Evolutionary conservation across 37 sponge, comb jelly and placozoan genomes (phyloP).

Genomic region (Eunapius fragilis): DNA sequence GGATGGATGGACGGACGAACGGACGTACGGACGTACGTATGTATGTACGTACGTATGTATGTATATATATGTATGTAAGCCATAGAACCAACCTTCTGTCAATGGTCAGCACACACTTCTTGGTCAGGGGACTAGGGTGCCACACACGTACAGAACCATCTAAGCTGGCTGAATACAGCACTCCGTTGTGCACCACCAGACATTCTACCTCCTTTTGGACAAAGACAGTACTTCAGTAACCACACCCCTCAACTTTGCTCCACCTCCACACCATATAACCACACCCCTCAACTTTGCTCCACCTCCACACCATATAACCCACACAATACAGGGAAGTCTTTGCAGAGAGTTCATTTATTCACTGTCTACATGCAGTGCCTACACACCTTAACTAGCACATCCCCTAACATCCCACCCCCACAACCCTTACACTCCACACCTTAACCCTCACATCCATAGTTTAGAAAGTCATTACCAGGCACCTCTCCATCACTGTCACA

Average conservation of each 20-base stretch:
- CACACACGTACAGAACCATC: constrained; percentile 65
- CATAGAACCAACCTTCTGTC: constrained; percentile 29
- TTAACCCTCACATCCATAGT: no score
- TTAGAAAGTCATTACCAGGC: no score
- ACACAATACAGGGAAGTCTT: no score
- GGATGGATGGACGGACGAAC: no score
- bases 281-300: not conserved
- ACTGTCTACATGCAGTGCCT: no score
- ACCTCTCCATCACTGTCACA: no score
- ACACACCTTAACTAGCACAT: no score
- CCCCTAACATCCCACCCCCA: no score
- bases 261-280: not conserved
- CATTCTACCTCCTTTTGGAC: constrained; percentile 51
- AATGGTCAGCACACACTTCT: constrained; percentile 32
- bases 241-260: not conserved
- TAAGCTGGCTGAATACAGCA: constrained; percentile 42
- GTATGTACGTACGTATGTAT: not conserved
- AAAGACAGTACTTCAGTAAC: not conserved
- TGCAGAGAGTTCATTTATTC: no score
- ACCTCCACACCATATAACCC: not conserved
- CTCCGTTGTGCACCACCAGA: constrained; percentile 41
- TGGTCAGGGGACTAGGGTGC: constrained; percentile 38
- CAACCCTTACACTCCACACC: no score
- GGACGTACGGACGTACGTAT: no score
- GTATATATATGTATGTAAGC: not conserved